Evolutionary conservation across 2,797 vertebrate species (phyloP).

Genomic region (Micrastur ruficollis): DNA sequence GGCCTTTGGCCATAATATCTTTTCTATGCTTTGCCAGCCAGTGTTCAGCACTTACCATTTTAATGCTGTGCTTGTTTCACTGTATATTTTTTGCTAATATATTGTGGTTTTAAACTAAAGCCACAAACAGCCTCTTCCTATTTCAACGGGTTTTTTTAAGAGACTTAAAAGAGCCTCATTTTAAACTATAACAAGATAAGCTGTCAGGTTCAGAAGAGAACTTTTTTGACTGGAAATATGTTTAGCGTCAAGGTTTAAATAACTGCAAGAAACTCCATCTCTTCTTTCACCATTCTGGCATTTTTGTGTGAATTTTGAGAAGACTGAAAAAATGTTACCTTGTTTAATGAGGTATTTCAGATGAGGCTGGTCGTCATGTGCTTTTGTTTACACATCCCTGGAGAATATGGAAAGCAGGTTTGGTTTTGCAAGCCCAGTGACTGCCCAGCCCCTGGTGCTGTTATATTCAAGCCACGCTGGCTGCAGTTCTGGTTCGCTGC

Average conservation of each 20-base stretch:
- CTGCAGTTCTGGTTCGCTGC: background rate
- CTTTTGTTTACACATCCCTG: conserved; percentile 25
- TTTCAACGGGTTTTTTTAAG: conserved; percentile 10
- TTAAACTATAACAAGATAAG: conserved; percentile 55
- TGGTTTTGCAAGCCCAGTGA: background rate
- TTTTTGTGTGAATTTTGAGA: conserved; percentile 24
- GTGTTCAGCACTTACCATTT: background rate
- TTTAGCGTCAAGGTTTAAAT: conserved; percentile 42
- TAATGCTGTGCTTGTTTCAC: background rate
- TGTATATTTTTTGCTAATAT: conserved; percentile 37
- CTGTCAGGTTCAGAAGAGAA: conserved; percentile 48
- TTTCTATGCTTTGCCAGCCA: background rate
- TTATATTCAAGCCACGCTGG: background rate
- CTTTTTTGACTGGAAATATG: conserved; percentile 34
- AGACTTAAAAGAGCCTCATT: conserved; percentile 45
- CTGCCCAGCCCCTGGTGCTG: background rate
- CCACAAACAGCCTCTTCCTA: conserved; percentile 40
- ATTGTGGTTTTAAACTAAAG: conserved; percentile 48
- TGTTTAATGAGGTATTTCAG: conserved; percentile 58
- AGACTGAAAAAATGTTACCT: conserved; percentile 26
- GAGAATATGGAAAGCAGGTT: conserved; percentile 2
- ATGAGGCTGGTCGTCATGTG: conserved; percentile 27
- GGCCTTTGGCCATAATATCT: background rate
- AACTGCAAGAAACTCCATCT: conserved; percentile 44
- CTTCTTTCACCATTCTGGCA: conserved; percentile 40